Evolutionary conservation across 1,140 invertebrate species (phyloP).

Genomic region (Geopemphigus sp.): DNA sequence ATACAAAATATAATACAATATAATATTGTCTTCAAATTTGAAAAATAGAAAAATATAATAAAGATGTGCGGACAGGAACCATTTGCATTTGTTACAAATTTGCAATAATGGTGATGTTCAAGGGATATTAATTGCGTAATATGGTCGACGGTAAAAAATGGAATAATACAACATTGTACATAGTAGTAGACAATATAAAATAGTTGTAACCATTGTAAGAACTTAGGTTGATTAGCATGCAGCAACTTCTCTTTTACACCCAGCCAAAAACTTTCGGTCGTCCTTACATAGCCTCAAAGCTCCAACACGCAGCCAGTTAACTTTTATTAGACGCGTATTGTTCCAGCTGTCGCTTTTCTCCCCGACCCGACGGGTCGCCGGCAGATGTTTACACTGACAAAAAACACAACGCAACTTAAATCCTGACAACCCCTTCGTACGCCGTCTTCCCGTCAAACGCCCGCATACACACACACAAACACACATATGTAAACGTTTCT

Average conservation of each 20-base stretch:
- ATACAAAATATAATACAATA: no score
- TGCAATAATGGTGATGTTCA: neutral
- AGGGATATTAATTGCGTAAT: neutral
- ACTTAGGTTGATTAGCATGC: slow-evolving; percentile 16
- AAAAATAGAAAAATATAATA: no score
- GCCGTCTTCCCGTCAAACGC: neutral
- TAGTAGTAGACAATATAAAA: neutral
- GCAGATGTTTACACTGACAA: slow-evolving; percentile 32
- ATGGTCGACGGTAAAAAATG: neutral
- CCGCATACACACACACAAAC: neutral
- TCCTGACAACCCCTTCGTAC: slow-evolving; percentile 1
- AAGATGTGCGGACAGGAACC: neutral
- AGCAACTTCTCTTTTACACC: slow-evolving; percentile 10
- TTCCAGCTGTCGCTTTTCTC: slow-evolving; percentile 41
- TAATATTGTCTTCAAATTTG: no score
- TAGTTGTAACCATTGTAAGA: neutral
- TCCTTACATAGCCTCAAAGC: neutral
- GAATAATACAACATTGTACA: neutral
- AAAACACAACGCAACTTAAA: slow-evolving; percentile 28
- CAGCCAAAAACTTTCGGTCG: neutral
- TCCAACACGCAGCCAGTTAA: slow-evolving; percentile 22
- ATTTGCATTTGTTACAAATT: neutral
- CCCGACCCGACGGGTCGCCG: neutral
- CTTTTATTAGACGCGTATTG: slow-evolving; percentile 39
- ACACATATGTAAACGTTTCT: neutral